phyloP scores from a whole-genome alignment of 2,797 vertebrate species.

The Myioborus melanocephalus region DNA sequence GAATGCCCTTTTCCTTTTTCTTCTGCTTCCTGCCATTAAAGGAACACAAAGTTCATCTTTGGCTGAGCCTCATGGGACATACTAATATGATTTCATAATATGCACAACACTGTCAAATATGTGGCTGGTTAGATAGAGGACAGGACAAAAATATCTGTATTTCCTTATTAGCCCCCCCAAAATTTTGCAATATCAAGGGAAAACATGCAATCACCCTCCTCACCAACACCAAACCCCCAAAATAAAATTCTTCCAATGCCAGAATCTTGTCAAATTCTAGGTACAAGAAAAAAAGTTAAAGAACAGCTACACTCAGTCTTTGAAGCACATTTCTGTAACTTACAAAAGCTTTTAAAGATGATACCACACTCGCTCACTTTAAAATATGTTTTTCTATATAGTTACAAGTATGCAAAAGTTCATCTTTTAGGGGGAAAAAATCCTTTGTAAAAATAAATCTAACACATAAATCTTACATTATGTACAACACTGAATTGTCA shows the following conservation, averaged over 20 bases:
- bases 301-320: rapidly evolving
- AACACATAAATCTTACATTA: not conserved
- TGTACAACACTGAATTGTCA: not conserved
- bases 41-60: not conserved
- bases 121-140: not conserved
- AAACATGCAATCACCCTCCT: not conserved
- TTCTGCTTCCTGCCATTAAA: conserved; percentile 7
- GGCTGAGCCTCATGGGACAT: not conserved
- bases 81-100: not conserved
- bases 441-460: not conserved
- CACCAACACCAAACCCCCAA: too few relatives aligned
- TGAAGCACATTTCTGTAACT: not conserved
- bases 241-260: not conserved
- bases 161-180: not conserved
- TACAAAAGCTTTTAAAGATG: not conserved
- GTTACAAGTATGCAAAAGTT: not conserved
- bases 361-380: not conserved
- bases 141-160: not conserved
- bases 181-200: not conserved
- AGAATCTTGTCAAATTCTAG: not conserved
- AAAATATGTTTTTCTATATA: not conserved
- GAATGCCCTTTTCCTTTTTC: not conserved
- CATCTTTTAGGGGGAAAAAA: not conserved
- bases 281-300: not conserved
- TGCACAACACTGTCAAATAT: not conserved